phyloP scores from a whole-genome alignment of 2,113 vertebrate species.

The Scytalopus superciliaris region DNA sequence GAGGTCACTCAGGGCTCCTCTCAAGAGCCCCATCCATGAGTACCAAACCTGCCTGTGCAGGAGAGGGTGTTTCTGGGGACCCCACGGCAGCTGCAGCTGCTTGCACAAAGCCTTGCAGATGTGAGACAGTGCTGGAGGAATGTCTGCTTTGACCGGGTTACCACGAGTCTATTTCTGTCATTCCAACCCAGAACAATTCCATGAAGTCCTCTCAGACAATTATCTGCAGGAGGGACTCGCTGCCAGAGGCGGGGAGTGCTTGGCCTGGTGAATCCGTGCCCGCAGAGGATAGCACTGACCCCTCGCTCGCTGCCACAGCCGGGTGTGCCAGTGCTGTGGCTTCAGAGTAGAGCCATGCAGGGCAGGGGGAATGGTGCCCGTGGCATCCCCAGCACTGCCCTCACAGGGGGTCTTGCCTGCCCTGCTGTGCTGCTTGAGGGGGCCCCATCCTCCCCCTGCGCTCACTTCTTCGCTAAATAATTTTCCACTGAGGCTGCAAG shows the following conservation, averaged over 20 bases:
- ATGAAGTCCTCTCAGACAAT: fast-evolving
- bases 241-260: neutral
- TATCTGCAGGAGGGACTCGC: fast-evolving
- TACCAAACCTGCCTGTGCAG: fast-evolving
- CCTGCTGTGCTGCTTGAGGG: neutral
- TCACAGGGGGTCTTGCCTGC: fast-evolving
- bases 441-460: neutral
- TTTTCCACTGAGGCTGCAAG: neutral
- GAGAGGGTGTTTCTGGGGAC: neutral
- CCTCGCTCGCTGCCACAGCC: fast-evolving
- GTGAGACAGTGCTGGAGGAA: neutral
- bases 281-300: fast-evolving
- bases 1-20: fast-evolving
- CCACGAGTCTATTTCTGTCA: neutral
- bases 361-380: fast-evolving
- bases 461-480: fast-evolving
- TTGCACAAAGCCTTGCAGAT: neutral
- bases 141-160: neutral
- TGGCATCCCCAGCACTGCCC: neutral
- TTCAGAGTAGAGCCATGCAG: fast-evolving
- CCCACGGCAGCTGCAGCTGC: fast-evolving
- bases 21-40: fast-evolving
- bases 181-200: neutral
- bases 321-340: fast-evolving
- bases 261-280: neutral